Evolutionary conservation across 2,888 invertebrate genomes (phyloP), one percentile per base, ranked within the genome.

Genomic region (Julus scanicus): DNA sequence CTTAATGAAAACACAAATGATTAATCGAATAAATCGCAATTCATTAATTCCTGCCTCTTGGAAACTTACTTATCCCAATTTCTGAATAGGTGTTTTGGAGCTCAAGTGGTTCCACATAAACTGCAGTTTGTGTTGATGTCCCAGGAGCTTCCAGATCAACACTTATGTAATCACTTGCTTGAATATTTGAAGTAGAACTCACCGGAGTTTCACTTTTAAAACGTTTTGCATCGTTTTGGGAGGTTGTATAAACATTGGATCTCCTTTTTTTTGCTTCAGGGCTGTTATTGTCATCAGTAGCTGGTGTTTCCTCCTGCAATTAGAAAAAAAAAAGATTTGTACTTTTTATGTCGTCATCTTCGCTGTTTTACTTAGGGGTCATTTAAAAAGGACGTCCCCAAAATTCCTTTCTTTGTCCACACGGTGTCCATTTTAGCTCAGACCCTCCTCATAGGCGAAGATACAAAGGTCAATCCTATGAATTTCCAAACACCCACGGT

Each of bases 121-220:
- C 29, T 1, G 20, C 9, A 9, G n/a, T n/a, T 71, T 29, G 29
- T 9, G 29, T 29, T 11, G 29, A 8, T 20, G 11, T 71, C 71
- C 29, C 71, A 71, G 71, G 9, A 71, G 71, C 71, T 71, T 29
- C 71, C 29, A 71, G 29, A 29, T 20, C 9, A 9, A 71, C 71
- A 11, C 71, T 71, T 29, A n/a, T 29, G 71, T 71, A 71, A 9
- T 71, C 71, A 9, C 11, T 29, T 20, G 29, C 11, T 71, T 71
- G 71, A 29, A 71, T 71, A 29, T 71, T 71, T 4, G 29, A n/a
- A 8, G 71, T n/a, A 11, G 71, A n/a, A 29, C 71, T 71, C n/a
- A 71, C 71, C 71, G 71, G 71, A 71, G 20, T 20, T 71, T 63
- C n/a, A 63, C n/a, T 63, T 63, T 71, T 11, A 29, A 71, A 29